These are phyloP conservation scores for Chiloscyllium plagiosum DNA, from an alignment of 2,113 vertebrate species.

Conservation along the genomic window DNA sequence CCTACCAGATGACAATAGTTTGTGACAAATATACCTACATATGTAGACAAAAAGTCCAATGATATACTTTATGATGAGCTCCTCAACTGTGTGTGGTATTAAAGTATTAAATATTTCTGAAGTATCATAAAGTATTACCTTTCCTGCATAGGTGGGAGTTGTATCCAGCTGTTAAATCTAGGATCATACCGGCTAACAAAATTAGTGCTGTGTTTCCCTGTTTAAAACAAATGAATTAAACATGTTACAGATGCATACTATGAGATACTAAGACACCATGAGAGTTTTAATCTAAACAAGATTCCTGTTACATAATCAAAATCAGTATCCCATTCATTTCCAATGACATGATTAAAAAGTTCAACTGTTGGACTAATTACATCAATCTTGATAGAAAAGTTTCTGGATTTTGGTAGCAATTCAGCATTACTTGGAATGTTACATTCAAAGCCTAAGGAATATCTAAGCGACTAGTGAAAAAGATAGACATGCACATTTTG, in stretches of 20 bases:
- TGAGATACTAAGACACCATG: neutral
- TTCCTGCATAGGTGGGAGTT: conserved; percentile 98
- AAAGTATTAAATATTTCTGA: neutral
- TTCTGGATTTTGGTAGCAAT: neutral
- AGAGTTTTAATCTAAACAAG: neutral
- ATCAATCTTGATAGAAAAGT: neutral
- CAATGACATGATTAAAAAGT: neutral
- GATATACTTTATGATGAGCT: neutral
- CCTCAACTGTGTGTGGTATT: neutral
- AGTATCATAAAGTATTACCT: conserved; percentile 62
- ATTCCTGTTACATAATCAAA: neutral
- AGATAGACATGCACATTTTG: neutral
- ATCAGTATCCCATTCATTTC: conserved; percentile 2
- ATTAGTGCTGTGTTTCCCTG: conserved; percentile 98
- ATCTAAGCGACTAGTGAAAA: neutral
- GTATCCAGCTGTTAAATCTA: conserved; percentile 99
- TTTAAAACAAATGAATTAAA: conserved; percentile 41
- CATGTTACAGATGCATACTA: neutral
- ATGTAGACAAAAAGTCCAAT: neutral
- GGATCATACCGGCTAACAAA: conserved; percentile 98
- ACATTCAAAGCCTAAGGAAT: neutral
- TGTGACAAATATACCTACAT: neutral
- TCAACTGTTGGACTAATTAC: neutral
- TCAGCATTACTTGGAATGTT: neutral
- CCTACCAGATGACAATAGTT: neutral